These are phyloP conservation scores for Danaus chrysippus DNA, from an alignment of 2,888 invertebrate genomes.

Conservation along the genomic window DNA sequence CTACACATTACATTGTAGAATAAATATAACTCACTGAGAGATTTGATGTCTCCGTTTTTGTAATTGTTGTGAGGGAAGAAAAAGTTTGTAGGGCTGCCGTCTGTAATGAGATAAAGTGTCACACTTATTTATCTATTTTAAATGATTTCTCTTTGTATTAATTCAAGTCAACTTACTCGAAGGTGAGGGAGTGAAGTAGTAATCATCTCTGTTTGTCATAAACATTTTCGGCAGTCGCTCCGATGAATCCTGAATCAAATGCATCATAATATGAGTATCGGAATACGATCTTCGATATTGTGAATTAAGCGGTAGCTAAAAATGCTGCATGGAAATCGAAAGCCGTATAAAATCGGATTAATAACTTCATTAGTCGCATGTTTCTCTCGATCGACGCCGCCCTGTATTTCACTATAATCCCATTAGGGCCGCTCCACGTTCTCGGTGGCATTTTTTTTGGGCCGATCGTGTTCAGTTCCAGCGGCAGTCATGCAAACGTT, in stretches of 20 bases:
- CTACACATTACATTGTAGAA: constrained; percentile 6
- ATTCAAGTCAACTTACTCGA: constrained; percentile 42
- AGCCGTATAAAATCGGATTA: constrained; percentile 74
- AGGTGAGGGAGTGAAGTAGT: constrained; percentile 52
- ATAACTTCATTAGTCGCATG: constrained; percentile 78
- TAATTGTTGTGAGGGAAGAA: constrained; percentile 47
- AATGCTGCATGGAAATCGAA: constrained; percentile 57
- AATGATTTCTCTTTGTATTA: not conserved
- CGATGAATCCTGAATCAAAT: constrained; percentile 48
- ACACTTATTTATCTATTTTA: not conserved
- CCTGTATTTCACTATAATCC: constrained; percentile 76
- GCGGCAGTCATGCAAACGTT: constrained; percentile 1
- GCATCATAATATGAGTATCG: constrained; percentile 7
- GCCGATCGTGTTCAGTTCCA: constrained; percentile 32
- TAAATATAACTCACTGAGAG: constrained; percentile 55
- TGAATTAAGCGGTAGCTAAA: constrained; percentile 43
- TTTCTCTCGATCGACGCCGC: constrained; percentile 73
- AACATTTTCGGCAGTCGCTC: constrained; percentile 44
- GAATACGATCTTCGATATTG: constrained; percentile 43
- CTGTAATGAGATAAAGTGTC: constrained; percentile 5
- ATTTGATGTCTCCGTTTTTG: constrained; percentile 62
- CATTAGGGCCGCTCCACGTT: constrained; percentile 58
- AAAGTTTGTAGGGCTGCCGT: constrained; percentile 20
- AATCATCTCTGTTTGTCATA: constrained; percentile 45
- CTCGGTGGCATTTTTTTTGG: constrained; percentile 54